Percentiles rank a stretch among this genome's conserved stretches.
Evolutionary conservation across 2,797 vertebrate species (phyloP).

Genomic region (Ateles fusciceps): DNA sequence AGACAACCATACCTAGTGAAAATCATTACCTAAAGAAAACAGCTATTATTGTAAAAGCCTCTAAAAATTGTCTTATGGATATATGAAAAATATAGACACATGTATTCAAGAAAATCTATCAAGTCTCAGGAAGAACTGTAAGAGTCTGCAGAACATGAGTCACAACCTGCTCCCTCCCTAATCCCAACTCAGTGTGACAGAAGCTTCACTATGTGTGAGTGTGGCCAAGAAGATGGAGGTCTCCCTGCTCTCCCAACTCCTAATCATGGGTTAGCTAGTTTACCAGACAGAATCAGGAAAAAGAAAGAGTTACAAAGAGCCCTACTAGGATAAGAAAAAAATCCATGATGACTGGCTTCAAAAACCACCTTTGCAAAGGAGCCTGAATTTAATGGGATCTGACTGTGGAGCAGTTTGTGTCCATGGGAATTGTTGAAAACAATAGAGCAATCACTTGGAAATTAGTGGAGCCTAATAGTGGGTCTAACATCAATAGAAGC

Average conservation of each 20-base stretch:
- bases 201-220: background rate
- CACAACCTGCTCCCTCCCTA: background rate
- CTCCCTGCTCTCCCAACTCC: background rate
- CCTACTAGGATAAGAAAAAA: background rate
- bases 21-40: background rate
- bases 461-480: background rate
- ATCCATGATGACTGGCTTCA: background rate
- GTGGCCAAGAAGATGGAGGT: background rate
- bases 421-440: conserved; percentile 12
- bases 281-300: background rate
- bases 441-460: background rate
- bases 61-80: background rate
- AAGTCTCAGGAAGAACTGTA: background rate
- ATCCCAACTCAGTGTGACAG: background rate
- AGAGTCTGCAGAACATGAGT: background rate
- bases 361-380: background rate
- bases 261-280: background rate
- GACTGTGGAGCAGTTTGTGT: background rate
- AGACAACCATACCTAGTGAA: background rate
- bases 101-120: background rate
- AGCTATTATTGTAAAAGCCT: background rate
- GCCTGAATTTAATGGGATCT: background rate
- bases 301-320: background rate
- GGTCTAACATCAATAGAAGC: background rate
- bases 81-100: background rate